These are phyloP conservation scores for Pseudomyrmex sp. DNA, from an alignment of 1,140 invertebrate species.

Conservation along the genomic window DNA sequence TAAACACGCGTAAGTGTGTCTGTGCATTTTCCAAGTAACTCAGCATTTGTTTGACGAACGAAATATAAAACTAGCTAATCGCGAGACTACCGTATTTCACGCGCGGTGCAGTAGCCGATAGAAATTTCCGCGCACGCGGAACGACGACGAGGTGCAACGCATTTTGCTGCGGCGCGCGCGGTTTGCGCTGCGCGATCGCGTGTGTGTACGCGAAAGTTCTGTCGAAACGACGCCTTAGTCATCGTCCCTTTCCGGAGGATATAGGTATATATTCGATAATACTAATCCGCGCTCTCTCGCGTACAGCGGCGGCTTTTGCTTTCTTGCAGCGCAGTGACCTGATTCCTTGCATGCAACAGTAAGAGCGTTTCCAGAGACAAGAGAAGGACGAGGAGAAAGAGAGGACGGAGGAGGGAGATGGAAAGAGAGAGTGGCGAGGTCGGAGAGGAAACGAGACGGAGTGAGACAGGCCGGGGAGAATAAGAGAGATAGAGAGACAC, in stretches of 20 bases:
- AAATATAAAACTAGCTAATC: constrained; percentile 42
- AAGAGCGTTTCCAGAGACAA: constrained; percentile 81
- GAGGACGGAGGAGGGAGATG: constrained; percentile 63
- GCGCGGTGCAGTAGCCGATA: constrained; percentile 7
- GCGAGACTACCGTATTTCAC: constrained; percentile 18
- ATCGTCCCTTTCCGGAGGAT: constrained; percentile 76
- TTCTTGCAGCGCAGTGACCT: constrained; percentile 85
- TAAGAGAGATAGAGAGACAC: constrained; percentile 67
- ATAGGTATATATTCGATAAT: constrained; percentile 81
- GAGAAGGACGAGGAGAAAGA: constrained; percentile 71
- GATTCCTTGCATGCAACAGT: constrained; percentile 83
- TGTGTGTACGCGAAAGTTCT: constrained; percentile 72
- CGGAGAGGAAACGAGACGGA: constrained; percentile 54
- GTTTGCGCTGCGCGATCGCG: constrained; percentile 43
- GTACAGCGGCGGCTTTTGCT: constrained; percentile 79
- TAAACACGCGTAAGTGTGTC: neutral
- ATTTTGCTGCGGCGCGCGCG: constrained; percentile 15
- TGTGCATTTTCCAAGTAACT: constrained; percentile 19
- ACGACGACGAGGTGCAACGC: neutral
- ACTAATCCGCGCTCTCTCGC: constrained; percentile 81
- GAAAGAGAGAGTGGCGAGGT: constrained; percentile 43
- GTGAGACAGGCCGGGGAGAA: constrained; percentile 7
- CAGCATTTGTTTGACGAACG: neutral
- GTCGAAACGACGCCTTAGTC: constrained; percentile 74
- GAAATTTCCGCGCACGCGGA: constrained; percentile 31